phyloP scores from a whole-genome alignment of 2,797 vertebrate genomes.

The Heliangelus exortis region DNA sequence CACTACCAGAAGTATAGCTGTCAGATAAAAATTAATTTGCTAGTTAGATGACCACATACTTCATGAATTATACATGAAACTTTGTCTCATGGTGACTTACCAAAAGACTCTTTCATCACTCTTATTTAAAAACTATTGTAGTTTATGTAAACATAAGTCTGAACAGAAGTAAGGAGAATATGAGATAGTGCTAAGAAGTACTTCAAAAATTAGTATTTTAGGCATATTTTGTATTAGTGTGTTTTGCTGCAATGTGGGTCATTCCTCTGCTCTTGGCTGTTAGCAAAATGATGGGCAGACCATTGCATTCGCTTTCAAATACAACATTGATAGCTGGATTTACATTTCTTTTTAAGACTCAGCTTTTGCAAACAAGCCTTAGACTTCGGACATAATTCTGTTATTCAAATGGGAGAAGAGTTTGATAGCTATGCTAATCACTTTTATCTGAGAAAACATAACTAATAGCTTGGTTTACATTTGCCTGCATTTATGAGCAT shows the following conservation, averaged over 20 bases:
- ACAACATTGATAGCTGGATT: slow-evolving; percentile 74
- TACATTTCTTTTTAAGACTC: slow-evolving; percentile 75
- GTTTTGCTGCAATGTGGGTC: slow-evolving; percentile 53
- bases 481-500: slow-evolving; percentile 86
- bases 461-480: slow-evolving; percentile 88
- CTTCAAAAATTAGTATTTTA: slow-evolving; percentile 59
- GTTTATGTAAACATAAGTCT: slow-evolving; percentile 76
- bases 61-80: slow-evolving; percentile 83
- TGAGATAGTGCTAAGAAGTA: slow-evolving; percentile 66
- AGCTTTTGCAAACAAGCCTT: slow-evolving; percentile 73
- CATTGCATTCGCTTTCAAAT: slow-evolving; percentile 53
- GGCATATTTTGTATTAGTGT: slow-evolving; percentile 22
- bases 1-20: slow-evolving; percentile 71
- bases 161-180: slow-evolving; percentile 71
- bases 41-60: slow-evolving; percentile 77
- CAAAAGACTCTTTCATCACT: slow-evolving; percentile 78
- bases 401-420: slow-evolving; percentile 84
- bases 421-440: slow-evolving; percentile 89
- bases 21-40: slow-evolving; percentile 81
- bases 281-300: slow-evolving; percentile 52
- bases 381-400: slow-evolving; percentile 83
- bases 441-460: slow-evolving; percentile 88
- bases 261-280: slow-evolving; percentile 39
- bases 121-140: neutral
- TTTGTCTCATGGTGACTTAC: slow-evolving; percentile 75